Evolutionary conservation across 2,797 vertebrate species (phyloP).

Genomic region (Babyrousa celebensis): DNA sequence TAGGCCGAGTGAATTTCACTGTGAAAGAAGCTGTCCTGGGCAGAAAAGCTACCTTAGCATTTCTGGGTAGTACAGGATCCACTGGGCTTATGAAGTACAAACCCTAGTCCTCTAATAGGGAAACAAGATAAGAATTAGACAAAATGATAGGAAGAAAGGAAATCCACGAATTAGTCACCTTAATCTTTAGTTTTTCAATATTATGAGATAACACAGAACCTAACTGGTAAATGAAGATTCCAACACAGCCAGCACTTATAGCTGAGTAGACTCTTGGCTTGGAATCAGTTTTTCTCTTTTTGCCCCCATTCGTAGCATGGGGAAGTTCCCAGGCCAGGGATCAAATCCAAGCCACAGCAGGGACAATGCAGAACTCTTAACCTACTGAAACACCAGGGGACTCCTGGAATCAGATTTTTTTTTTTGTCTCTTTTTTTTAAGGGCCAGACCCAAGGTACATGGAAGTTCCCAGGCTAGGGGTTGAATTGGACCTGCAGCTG

Average conservation of each 20-base stretch:
- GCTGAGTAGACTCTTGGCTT: background rate
- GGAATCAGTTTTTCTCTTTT: background rate
- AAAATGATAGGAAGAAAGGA: background rate
- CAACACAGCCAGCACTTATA: background rate
- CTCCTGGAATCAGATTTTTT: too few species aligned
- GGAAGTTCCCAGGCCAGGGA: too few species aligned
- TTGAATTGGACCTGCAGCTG: too few species aligned
- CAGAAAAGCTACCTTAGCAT: background rate
- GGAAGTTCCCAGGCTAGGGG: too few species aligned
- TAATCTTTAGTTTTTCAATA: background rate
- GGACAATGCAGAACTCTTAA: too few species aligned
- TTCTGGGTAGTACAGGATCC: background rate
- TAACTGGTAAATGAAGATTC: background rate
- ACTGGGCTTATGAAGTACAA: background rate
- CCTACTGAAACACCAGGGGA: too few species aligned
- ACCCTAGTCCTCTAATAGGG: background rate
- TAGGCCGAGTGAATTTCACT: background rate
- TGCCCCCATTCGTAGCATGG: too few species aligned
- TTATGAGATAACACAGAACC: background rate
- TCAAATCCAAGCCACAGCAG: too few species aligned
- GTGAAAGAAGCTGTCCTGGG: background rate
- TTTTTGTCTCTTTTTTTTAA: too few species aligned
- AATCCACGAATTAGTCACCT: background rate
- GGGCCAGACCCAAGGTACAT: too few species aligned
- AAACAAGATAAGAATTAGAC: background rate